Evolutionary conservation across 1,140 invertebrate genomes (phyloP).

Genomic region (Pachyrhynchus sulphureomaculatus): DNA sequence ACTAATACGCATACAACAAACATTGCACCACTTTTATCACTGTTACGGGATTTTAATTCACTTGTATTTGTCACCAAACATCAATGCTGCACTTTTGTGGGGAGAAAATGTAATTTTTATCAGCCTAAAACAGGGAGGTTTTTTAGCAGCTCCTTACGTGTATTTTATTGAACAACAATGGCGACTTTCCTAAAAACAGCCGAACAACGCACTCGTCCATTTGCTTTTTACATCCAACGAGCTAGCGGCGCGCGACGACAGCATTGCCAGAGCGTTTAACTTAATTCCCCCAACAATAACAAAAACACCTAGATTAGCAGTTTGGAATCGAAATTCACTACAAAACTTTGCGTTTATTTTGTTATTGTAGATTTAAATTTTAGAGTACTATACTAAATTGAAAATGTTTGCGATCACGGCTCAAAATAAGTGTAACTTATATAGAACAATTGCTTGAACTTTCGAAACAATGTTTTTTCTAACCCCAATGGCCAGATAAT

Average conservation of each 20-base stretch:
- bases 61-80: conserved; percentile 3
- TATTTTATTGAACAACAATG: conserved; percentile 49
- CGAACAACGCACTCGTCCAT: conserved; percentile 47
- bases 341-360: no score
- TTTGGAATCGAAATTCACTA: no score
- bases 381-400: no score
- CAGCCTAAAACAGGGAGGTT: conserved; percentile 2
- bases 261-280: not conserved
- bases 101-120: not conserved
- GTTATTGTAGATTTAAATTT: no score
- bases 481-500: no score
- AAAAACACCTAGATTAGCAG: no score
- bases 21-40: conserved; percentile 46
- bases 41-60: conserved; percentile 34
- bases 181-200: conserved; percentile 46
- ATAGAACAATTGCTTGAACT: no score
- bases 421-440: no score
- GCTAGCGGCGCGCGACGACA: conserved; percentile 38
- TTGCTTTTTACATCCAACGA: conserved; percentile 29
- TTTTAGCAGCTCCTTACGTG: conserved; percentile 6
- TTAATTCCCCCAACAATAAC: no score
- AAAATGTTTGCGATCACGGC: no score
- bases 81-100: not conserved
- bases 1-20: conserved; percentile 44
- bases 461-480: no score